phyloP scores from a whole-genome alignment of 2,797 vertebrate species.

The Danio kyathit region DNA sequence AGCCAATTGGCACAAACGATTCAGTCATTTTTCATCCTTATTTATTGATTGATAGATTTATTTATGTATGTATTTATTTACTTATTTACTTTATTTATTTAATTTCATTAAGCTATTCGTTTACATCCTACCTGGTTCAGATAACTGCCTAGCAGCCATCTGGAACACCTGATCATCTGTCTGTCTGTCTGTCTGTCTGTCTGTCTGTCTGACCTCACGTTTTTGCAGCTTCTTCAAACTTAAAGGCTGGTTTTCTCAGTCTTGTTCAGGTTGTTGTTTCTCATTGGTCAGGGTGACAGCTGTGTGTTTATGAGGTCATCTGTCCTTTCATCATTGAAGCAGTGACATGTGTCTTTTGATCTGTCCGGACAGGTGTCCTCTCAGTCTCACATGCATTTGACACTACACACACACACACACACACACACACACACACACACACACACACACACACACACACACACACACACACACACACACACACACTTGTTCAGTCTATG shows the following conservation, averaged over 20 bases:
- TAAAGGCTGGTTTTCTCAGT: too few species aligned
- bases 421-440: too few species aligned
- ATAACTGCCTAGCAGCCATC: too few species aligned
- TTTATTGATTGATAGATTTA: too few species aligned
- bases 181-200: too few species aligned
- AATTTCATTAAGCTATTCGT: neutral
- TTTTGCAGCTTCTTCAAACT: too few species aligned
- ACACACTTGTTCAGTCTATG: neutral
- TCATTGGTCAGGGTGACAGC: neutral
- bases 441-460: too few species aligned
- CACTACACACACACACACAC: neutral
- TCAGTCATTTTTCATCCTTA: neutral
- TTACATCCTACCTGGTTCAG: too few species aligned
- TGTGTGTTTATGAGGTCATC: conserved; percentile 30
- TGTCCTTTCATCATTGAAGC: conserved; percentile 8
- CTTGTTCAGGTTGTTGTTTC: neutral
- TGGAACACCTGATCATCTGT: too few species aligned
- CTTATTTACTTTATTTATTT: too few species aligned
- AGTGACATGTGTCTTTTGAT: conserved; percentile 28
- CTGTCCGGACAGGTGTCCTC: conserved; percentile 6
- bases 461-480: too few species aligned
- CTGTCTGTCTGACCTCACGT: too few species aligned
- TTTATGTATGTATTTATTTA: neutral
- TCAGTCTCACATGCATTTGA: neutral
- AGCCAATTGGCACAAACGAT: neutral